Conservation (phyloP, 2,888 invertebrate genomes). For the Agriopis leucophaearia region DNA sequence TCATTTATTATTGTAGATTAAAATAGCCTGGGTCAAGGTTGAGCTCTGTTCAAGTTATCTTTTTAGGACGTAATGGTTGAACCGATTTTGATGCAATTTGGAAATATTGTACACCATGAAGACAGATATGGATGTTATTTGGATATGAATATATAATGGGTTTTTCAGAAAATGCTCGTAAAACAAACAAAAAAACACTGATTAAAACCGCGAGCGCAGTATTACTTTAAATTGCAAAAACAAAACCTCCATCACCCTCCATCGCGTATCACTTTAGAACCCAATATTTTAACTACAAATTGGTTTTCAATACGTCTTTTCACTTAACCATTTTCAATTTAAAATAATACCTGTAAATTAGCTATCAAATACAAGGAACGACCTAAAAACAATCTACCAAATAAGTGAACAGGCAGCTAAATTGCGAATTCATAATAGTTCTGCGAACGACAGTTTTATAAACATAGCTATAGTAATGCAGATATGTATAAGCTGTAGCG, state of each 20-base stretch:
- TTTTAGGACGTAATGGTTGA: too few relatives aligned
- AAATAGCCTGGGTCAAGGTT: too few relatives aligned
- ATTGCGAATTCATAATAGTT: slow-evolving; percentile 52
- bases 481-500: slow-evolving; percentile 66
- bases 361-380: slow-evolving; percentile 10
- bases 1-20: too few relatives aligned
- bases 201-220: too few relatives aligned
- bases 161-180: too few relatives aligned
- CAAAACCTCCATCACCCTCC: not conserved
- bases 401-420: slow-evolving; percentile 24
- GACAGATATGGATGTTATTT: too few relatives aligned
- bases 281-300: slow-evolving; percentile 23
- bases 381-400: slow-evolving; percentile 16
- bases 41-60: too few relatives aligned
- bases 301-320: slow-evolving; percentile 22
- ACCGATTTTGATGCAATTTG: too few relatives aligned
- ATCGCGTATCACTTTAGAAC: not conserved
- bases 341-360: slow-evolving; percentile 17
- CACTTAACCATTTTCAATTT: slow-evolving; percentile 20
- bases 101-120: too few relatives aligned
- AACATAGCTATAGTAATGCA: not conserved
- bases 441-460: slow-evolving; percentile 49
- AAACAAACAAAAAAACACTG: too few relatives aligned
- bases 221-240: not conserved
- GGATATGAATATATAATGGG: too few relatives aligned